Conservation (phyloP, 2,888 invertebrate genomes). For the Rhabditoides inermis region DNA sequence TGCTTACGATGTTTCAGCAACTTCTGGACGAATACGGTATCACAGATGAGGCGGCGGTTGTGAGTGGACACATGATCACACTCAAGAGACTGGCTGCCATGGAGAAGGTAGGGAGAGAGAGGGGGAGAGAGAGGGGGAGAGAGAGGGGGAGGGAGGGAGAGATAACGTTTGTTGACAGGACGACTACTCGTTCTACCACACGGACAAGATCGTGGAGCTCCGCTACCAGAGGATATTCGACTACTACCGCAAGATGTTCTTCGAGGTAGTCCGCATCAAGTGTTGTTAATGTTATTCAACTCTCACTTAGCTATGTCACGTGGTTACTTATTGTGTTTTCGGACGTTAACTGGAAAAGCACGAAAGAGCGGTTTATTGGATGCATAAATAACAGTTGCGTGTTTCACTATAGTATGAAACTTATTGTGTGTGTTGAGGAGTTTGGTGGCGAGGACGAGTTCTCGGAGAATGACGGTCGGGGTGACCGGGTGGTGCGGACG, state of each 20-base stretch:
- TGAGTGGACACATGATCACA: conserved; percentile 22
- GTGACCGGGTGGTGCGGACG: conserved; percentile 6
- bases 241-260: conserved; percentile 31
- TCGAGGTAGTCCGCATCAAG: too few relatives aligned
- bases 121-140: neutral
- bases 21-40: conserved; percentile 45
- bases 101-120: conserved; percentile 15
- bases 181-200: conserved; percentile 46
- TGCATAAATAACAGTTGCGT: neutral
- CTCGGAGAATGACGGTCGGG: conserved; percentile 8
- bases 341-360: conserved; percentile 4
- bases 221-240: conserved; percentile 30
- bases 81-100: conserved; percentile 31
- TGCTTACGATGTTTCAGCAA: conserved; percentile 14
- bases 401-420: neutral
- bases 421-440: conserved; percentile 16
- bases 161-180: conserved; percentile 7
- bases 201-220: conserved; percentile 43
- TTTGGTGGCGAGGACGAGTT: conserved; percentile 28
- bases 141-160: neutral
- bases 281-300: too few relatives aligned
- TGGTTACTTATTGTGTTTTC: too few relatives aligned
- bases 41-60: conserved; percentile 35
- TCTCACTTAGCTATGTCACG: too few relatives aligned
- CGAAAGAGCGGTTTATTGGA: neutral